Base-by-base conservation (phyloP, 2,888 invertebrate species). In the Sabellastarte sp. region DNA sequence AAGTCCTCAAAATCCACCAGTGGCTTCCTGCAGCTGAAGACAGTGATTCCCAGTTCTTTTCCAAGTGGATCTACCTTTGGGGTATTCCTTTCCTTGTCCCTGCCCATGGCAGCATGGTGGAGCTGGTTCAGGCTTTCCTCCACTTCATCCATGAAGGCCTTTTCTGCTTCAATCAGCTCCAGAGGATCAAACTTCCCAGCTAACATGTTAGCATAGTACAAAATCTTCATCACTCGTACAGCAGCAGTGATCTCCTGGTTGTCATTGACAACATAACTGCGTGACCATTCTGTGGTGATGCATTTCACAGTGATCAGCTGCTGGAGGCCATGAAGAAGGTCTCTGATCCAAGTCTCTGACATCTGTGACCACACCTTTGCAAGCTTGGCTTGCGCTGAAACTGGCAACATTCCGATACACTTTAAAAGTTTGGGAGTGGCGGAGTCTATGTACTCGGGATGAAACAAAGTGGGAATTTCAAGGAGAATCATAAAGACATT, bases 271-370 rank as follows among this genome's bases (percentile, higher is more conserved):
- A 88, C 89, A 76, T 89, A 91, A 75, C 65, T 68, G 5, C 71
- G 68, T 3, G 71, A 72, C 81, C 80, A 82, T 68, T 89, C 89
- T 1, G 90, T 90, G 51, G 91, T 89, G 66, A 94, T 90, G 10
- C 94, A 91, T 79, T 91, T 88, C 28, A 94, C 86, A 0, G 94
- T 93, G 70, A 95, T 91, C 55, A 95, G 87, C 80, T 95, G 94
- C 77, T 95, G 95, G 26, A 95, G 86, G 24, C 76, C 72, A 57
- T 75, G 71, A 1, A 81, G 73, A 69, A 80, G 74, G 15, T 74
- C 71, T 3, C 59, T 28, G 50, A 64, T 32, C 57, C 3, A 24
- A n/a, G 10, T 72, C 2, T 66, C 65, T 2, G 73, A 67, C 65
- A 31, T 61, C 33, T 87, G 87, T 0, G 92, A 89, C 93, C 93